phyloP scores from a whole-genome alignment of 2,113 vertebrate genomes.

The Heterocephalus glaber region DNA sequence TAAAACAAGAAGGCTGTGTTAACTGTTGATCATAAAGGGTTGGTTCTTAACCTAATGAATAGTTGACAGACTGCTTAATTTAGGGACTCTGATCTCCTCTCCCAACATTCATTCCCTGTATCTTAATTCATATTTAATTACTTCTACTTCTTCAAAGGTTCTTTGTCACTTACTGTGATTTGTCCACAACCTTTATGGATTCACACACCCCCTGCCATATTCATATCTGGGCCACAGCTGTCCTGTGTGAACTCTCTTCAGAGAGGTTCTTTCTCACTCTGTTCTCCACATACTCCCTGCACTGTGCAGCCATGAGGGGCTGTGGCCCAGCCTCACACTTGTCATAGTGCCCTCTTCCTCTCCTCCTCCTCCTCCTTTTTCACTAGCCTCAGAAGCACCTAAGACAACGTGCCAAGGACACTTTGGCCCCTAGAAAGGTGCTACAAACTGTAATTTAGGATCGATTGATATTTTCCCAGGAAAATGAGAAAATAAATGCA shows the following conservation, averaged over 20 bases:
- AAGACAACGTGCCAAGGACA: neutral
- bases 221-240: neutral
- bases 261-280: neutral
- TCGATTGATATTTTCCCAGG: neutral
- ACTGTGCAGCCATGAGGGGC: neutral
- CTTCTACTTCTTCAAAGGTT: neutral
- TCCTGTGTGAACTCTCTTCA: neutral
- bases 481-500: neutral
- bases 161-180: neutral
- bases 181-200: neutral
- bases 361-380: neutral
- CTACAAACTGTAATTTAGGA: neutral
- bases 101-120: neutral
- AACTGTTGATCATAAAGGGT: neutral
- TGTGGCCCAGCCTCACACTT: neutral
- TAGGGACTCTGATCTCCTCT: neutral
- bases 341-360: neutral
- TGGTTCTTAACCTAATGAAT: neutral
- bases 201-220: neutral
- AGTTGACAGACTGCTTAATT: neutral
- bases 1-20: neutral
- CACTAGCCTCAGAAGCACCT: neutral
- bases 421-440: neutral
- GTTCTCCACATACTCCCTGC: neutral
- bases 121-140: neutral